These are phyloP conservation scores for Oscheius sp. DNA, from an alignment of 2,888 invertebrate species.

Conservation along the genomic window DNA sequence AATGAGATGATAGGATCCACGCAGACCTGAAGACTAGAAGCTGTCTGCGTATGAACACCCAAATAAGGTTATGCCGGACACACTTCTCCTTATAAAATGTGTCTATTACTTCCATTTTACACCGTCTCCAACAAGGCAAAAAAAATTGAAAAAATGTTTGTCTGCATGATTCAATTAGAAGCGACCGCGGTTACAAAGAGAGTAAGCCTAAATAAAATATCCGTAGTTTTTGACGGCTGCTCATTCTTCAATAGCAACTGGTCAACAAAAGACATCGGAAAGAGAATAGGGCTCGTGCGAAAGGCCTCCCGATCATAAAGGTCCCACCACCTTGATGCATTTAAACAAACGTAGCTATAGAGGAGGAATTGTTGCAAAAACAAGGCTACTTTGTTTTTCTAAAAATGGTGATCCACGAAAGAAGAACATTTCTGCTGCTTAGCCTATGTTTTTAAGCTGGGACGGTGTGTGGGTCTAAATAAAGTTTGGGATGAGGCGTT, in stretches of 20 bases:
- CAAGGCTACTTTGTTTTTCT: not conserved
- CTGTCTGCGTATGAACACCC: constrained; percentile 3
- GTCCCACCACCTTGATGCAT: constrained; percentile 6
- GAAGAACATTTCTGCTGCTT: no score
- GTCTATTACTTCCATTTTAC: not conserved
- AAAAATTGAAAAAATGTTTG: no score
- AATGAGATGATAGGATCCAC: constrained; percentile 9
- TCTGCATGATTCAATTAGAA: no score
- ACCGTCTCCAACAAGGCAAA: no score
- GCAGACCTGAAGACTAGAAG: not conserved
- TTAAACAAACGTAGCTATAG: not conserved
- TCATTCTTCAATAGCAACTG: no score
- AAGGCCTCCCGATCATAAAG: not conserved
- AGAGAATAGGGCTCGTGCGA: not conserved
- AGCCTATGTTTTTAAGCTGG: no score
- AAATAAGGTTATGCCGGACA: constrained; percentile 19
- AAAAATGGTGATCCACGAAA: no score
- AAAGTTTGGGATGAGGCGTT: no score
- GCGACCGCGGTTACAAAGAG: no score
- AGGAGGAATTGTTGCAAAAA: not conserved
- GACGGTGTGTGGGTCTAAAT: no score
- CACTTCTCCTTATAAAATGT: constrained; percentile 12
- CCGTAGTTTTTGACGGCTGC: no score
- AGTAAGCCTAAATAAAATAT: no score
- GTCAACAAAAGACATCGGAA: not conserved